Evolutionary conservation across 2,797 vertebrate species (phyloP), one percentile per base, ranked within the genome.

Genomic region (Siniperca obscura): DNA sequence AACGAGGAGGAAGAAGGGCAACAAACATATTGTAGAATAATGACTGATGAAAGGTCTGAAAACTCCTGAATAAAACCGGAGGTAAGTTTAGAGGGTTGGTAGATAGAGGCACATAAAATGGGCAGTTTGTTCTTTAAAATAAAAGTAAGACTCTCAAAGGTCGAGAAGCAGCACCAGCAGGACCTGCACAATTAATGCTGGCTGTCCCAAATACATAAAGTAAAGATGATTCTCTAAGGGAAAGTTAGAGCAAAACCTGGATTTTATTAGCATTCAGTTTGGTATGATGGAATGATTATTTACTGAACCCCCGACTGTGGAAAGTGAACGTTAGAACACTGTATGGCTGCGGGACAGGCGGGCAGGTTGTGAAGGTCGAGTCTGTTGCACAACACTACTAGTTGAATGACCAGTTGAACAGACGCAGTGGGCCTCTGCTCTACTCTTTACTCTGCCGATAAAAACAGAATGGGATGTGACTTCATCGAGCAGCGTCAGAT

Each of bases 361-460:
- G 65, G 42, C 59, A 57, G 44, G 1, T 7, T 22, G 46, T 64
- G 25, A 56, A 61, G 77, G 74, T 61, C 48, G 4, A 22, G 7
- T 0, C 38, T 1, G 57, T 91, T 92, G 61, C 87, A 30, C 83
- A 93, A 92, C 55, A 17, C 46, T 25, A 19, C 65, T 79, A 21
- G 91, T 86, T 90, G 90, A 89, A 87, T 40, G 87, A 92, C 88
- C 91, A 85, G 75, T 50, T 90, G 89, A 83, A 34, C 86, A 85
- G 85, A 87, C 74, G 76, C 48, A 14, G 75, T 7, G 1, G 59
- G 70, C 34, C 53, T 36, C 60, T 0, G 56, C 3, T 25, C 55
- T 3, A 4, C 25, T 1, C 70, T 53, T 60, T 30, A 34, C n/a
- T 52, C 70, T 17, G 7, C 57, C 7, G 27, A 60, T 19, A 55